Base-by-base conservation (phyloP, 2,888 invertebrate genomes). In the Bursaphelenchus okinawaensis region DNA sequence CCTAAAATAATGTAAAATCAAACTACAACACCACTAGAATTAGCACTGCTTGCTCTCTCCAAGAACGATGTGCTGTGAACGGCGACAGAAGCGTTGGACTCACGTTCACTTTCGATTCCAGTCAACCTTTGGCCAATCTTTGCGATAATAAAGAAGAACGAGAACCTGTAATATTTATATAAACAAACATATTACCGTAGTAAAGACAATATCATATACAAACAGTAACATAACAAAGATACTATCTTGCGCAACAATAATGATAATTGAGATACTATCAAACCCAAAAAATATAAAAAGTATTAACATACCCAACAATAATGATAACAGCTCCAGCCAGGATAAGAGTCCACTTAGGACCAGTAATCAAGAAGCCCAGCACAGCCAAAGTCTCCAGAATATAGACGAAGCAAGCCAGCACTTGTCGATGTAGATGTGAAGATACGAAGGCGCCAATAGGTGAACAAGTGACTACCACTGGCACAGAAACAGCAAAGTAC, bases 381-480 rank as follows among this genome's bases (percentile, higher is more conserved):
- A 69, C 52, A 7, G 69, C 70, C 16, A 66, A 9, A 0, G 28
- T 22, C 55, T 69, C 69, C 19, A 79, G 52, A 8, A 75, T 56
- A 66, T 76, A 75, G 51, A 79, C 71, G 52, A 79, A 55, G 8
- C 59, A 27, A 19, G 78, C 78, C 7, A 78, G 69, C 3, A 73
- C 67, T 23, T 67, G 70, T 7, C 79, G 63, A 52, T 80, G 79
- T 22, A 79, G 69, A 52, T 74, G 77, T 19, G 69, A 72, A 7
- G 75, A 75, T 22, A 78, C 24, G n/a, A 76, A 66, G 4, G 75
- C 66, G 7, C 79, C 79, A n/a, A 79, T 26, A 0, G 78, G 78
- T 3, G 76, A 75, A 52, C 68, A 72, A 40, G 60, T 59, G 4
- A 68, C 70, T 24, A 72, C 70, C 7, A 72, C 16, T 2, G 54